Evolutionary conservation across 2,888 invertebrate species (phyloP), one percentile per base, ranked within the genome.

Genomic region (Drosophila cracens): DNA sequence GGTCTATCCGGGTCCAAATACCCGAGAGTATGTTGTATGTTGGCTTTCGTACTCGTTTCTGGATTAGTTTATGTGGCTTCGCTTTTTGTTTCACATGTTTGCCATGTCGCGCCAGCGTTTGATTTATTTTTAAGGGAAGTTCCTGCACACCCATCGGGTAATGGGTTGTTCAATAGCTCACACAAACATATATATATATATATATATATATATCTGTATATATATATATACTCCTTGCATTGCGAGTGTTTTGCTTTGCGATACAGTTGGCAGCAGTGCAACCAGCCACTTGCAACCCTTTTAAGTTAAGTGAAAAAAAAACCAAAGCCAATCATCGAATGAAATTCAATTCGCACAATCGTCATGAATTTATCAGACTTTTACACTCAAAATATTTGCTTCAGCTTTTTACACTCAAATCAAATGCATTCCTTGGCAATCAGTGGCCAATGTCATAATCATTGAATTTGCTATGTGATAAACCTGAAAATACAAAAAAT

Each of bases 91-190:
- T 54, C 52, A 53, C 59, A 57, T 68, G 66, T 74, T 74, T 76
- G 64, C 68, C 73, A 48, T 76, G 75, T 75, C 79, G 76, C 74
- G 67, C 52, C 74, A 67, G 40, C 59, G 74, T 79, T 88, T 90
- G 89, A 90, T 87, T 90, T 83, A 87, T 78, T 77, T 90, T 83
- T 54, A 71, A 58, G 65, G 74, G 54, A 63, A 65, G 36, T 46
- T 29, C 51, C 54, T 29, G 43, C 68, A 61, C 36, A 70, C 64
- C 62, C 48, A 69, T 65, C 67, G 63, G 60, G 60, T 21, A 58
- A 62, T 69, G 62, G 65, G 48, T 66, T 76, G 21, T 25, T 36
- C 54, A 25, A 54, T 36, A 40, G n/a, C n/a, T 21, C 21, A 21
- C 21, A 43, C 3, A 21, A 3, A 43, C 4, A 38, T 4, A 21